phyloP scores from a whole-genome alignment of 2,797 vertebrate species.

The Lepus oiostolus region DNA sequence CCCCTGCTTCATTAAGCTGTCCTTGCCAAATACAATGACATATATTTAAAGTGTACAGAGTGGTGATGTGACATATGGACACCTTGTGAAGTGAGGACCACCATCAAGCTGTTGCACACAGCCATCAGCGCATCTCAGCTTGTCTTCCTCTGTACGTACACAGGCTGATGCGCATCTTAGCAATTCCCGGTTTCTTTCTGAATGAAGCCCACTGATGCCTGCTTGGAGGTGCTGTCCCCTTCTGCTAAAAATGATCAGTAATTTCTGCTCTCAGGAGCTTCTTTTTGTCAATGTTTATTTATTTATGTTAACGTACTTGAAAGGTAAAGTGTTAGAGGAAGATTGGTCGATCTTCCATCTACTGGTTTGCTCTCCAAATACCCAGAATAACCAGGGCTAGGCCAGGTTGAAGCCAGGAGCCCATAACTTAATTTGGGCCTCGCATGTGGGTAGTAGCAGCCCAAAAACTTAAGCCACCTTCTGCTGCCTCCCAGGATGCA shows the following conservation, averaged over 20 bases:
- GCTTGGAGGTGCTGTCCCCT: not conserved
- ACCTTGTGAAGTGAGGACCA: not conserved
- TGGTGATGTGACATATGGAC: not conserved
- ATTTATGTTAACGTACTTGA: no score
- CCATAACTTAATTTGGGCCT: no score
- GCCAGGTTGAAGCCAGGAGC: no score
- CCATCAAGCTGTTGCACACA: not conserved
- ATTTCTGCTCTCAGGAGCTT: not conserved
- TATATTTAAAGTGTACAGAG: not conserved
- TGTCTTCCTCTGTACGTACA: not conserved
- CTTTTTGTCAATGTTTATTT: no score
- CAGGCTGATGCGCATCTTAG: not conserved
- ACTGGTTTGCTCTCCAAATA: no score
- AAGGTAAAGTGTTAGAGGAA: no score
- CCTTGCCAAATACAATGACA: not conserved
- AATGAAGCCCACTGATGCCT: not conserved
- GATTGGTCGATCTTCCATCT: no score
- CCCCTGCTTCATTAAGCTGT: not conserved
- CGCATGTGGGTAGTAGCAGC: no score
- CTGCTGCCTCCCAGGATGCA: no score
- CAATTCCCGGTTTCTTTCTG: not conserved
- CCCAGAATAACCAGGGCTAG: no score
- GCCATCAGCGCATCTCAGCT: not conserved
- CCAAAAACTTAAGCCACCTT: no score
- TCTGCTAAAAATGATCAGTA: conserved; percentile 34